Percentiles rank a stretch among this genome's conserved stretches.
Evolutionary conservation across 2,113 vertebrate genomes (phyloP).

Genomic region (Zingel zingel): DNA sequence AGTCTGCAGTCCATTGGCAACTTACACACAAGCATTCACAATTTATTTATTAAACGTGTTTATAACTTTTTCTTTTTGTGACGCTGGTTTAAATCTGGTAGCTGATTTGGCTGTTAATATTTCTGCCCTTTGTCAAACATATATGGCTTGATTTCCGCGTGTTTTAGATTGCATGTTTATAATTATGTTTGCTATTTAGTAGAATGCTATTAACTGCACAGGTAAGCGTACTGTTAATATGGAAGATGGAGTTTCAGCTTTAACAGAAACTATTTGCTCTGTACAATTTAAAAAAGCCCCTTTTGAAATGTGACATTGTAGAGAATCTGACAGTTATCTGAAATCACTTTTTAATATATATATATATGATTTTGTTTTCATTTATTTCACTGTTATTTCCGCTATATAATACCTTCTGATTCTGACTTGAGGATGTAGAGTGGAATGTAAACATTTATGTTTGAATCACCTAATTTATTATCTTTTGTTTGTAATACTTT

Average conservation of each 20-base stretch:
- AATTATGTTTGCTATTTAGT: slow-evolving; percentile 57
- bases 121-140: slow-evolving; percentile 42
- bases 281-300: background rate
- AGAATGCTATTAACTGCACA: slow-evolving; percentile 46
- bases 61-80: slow-evolving; percentile 34
- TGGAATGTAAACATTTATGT: slow-evolving; percentile 68
- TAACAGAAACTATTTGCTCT: slow-evolving; percentile 26
- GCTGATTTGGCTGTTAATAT: slow-evolving; percentile 52
- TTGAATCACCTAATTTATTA: slow-evolving; percentile 80
- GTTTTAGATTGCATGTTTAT: slow-evolving; percentile 70
- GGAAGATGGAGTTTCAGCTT: slow-evolving; percentile 31
- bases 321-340: slow-evolving; percentile 31
- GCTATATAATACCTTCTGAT: slow-evolving; percentile 12
- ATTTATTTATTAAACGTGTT: slow-evolving; percentile 60
- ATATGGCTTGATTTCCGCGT: slow-evolving; percentile 41
- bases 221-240: slow-evolving; percentile 37
- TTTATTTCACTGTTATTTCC: slow-evolving; percentile 43
- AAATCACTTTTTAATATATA: slow-evolving; percentile 43
- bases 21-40: slow-evolving; percentile 41
- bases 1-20: slow-evolving; percentile 20
- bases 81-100: slow-evolving; percentile 56
- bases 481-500: slow-evolving; percentile 75
- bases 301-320: background rate
- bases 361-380: slow-evolving; percentile 44
- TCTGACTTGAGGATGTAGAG: slow-evolving; percentile 39